Evolutionary conservation across 2,888 invertebrate genomes (phyloP).

Genomic region (Ennomos quercinarius): DNA sequence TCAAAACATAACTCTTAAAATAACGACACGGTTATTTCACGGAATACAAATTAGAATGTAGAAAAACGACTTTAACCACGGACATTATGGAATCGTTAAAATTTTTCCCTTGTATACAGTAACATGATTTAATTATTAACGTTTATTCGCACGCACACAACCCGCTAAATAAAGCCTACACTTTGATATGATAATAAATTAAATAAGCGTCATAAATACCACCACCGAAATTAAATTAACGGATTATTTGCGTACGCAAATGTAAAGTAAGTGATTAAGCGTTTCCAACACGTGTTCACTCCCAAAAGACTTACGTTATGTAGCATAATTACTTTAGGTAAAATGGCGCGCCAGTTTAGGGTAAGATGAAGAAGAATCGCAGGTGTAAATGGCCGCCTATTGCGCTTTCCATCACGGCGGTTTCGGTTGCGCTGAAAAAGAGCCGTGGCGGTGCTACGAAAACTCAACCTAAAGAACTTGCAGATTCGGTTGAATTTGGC

Average conservation of each 20-base stretch:
- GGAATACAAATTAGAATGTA: conserved; percentile 55
- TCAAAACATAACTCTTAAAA: conserved; percentile 39
- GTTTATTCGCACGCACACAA: conserved; percentile 75
- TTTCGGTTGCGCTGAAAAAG: conserved; percentile 42
- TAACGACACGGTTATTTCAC: conserved; percentile 44
- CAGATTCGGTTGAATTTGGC: conserved; percentile 66
- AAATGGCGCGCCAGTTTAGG: conserved; percentile 78
- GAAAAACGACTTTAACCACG: conserved; percentile 62
- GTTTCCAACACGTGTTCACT: conserved; percentile 79
- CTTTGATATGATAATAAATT: conserved; percentile 82
- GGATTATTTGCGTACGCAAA: conserved; percentile 82
- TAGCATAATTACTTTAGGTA: conserved; percentile 82
- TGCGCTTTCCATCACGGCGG: conserved; percentile 76
- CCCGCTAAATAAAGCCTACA: conserved; percentile 74
- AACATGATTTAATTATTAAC: conserved; percentile 75
- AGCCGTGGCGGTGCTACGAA: conserved; percentile 40
- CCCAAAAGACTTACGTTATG: conserved; percentile 83
- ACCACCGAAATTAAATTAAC: conserved; percentile 78
- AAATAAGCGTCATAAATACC: conserved; percentile 81
- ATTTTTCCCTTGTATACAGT: conserved; percentile 69
- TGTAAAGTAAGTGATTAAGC: conserved; percentile 84
- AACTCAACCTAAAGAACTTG: conserved; percentile 60
- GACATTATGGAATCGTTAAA: conserved; percentile 68
- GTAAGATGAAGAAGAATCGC: conserved; percentile 84
- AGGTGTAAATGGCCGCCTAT: conserved; percentile 81